Evolutionary conservation across 2,888 invertebrate species (phyloP), one percentile per base, ranked within the genome.

Genomic region (Lasioglossum zephyrum): DNA sequence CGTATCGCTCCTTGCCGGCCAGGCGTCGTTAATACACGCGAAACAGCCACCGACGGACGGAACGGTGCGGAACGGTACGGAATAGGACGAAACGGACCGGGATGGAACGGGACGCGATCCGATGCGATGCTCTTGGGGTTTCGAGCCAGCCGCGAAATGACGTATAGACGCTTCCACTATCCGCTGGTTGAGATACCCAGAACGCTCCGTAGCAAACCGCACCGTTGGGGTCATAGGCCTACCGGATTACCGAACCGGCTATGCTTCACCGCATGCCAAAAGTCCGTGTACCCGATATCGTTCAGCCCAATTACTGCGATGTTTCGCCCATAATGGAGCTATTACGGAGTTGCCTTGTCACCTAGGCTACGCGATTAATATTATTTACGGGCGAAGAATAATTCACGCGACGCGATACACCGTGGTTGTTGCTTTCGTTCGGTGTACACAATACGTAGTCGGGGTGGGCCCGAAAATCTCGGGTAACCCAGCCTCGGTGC

Each of bases 271-370:
- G 88, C 87, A 87, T 88, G 90, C 90, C 90, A 88, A 90, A 91
- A 90, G 88, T 91, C 87, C 89, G 81, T 91, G 90, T 90, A 90
- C 80, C 86, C 90, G 82, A 89, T 87, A 90, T 89, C 90, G 85
- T 84, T 84, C 83, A 36, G 81, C 74, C 88, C 87, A 90, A 90
- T 90, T 89, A 90, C 84, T 84, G 11, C 77, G 74, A 73, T 74
- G 84, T 76, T 72, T 73, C 82, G 79, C 80, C 82, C 86, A 86
- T 88, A 88, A 86, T 86, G 84, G 79, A 77, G 66, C 84, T 79
- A 89, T 89, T 88, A 89, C 86, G 77, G 66, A 82, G 75, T 83
- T 74, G 80, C 81, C 77, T 57, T 81, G 84, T 86, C 86, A 82
- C 86, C 84, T 73, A 36, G 63, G 73, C 73, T 49, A 41, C 66